Percentiles rank a stretch among this genome's conserved stretches.
phyloP scores from a whole-genome alignment of 2,797 vertebrate genomes.

The Decapterus maruadsi region DNA sequence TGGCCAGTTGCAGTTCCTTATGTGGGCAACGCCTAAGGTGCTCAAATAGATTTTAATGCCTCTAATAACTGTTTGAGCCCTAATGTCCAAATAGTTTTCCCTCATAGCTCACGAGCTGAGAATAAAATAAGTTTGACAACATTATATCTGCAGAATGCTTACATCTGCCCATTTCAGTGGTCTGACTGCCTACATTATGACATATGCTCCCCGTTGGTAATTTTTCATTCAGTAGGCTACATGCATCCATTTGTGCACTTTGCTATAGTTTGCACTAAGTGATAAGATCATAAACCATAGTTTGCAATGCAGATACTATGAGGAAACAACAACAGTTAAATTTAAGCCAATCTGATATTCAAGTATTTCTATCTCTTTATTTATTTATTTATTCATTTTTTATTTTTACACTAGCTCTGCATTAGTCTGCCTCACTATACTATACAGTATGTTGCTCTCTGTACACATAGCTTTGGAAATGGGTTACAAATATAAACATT shows the following conservation, averaged over 20 bases:
- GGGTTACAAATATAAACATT: neutral
- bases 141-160: neutral
- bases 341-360: neutral
- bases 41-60: constrained; percentile 12
- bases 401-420: neutral
- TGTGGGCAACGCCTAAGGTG: constrained; percentile 14
- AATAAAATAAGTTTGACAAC: constrained; percentile 3
- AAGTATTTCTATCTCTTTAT: neutral
- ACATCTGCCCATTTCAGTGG: neutral
- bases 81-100: constrained; percentile 13
- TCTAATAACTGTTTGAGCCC: constrained; percentile 4
- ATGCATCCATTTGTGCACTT: neutral
- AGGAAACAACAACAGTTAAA: neutral
- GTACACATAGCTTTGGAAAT: neutral
- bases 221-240: neutral
- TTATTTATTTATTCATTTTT: too few species aligned
- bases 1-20: constrained; percentile 41
- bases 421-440: neutral
- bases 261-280: neutral
- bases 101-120: constrained; percentile 7
- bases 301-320: neutral
- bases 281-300: neutral
- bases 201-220: neutral
- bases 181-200: neutral
- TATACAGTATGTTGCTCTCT: neutral